A percentile compares a stretch with the other conserved stretches of the same genome.
These are phyloP conservation scores for Dendrolimus punctatus DNA, from an alignment of 1,140 invertebrate genomes.

Conservation along the genomic window DNA sequence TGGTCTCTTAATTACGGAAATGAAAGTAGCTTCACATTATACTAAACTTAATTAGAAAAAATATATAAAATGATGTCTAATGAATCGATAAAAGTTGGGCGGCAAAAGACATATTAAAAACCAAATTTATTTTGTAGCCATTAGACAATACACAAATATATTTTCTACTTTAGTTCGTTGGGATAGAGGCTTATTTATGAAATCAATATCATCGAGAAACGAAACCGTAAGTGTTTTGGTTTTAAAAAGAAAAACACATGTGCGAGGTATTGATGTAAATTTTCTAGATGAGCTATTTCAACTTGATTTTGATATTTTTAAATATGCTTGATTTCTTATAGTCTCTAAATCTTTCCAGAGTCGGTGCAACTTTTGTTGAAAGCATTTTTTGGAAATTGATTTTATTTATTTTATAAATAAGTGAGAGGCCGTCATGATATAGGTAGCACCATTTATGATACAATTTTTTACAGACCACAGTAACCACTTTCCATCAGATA, in stretches of 20 bases:
- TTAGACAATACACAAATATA: neutral
- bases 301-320: too few species aligned
- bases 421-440: too few species aligned
- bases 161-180: conserved; percentile 8
- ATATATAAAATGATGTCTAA: conserved; percentile 13
- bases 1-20: neutral
- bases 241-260: conserved; percentile 12
- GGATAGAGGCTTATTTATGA: neutral
- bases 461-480: too few species aligned
- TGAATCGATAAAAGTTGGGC: conserved; percentile 26
- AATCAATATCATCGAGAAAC: too few species aligned
- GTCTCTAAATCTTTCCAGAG: too few species aligned
- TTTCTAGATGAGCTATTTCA: neutral
- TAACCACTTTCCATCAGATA: too few species aligned
- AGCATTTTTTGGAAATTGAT: too few species aligned
- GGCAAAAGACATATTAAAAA: conserved; percentile 19
- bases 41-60: conserved; percentile 3
- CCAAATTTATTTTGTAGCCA: neutral
- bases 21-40: neutral
- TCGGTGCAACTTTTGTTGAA: too few species aligned
- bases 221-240: neutral
- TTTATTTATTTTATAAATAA: too few species aligned
- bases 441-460: too few species aligned
- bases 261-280: conserved; percentile 7
- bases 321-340: too few species aligned